phyloP scores from a whole-genome alignment of 2,113 vertebrate genomes.

The Trichomycterus rosablanca region DNA sequence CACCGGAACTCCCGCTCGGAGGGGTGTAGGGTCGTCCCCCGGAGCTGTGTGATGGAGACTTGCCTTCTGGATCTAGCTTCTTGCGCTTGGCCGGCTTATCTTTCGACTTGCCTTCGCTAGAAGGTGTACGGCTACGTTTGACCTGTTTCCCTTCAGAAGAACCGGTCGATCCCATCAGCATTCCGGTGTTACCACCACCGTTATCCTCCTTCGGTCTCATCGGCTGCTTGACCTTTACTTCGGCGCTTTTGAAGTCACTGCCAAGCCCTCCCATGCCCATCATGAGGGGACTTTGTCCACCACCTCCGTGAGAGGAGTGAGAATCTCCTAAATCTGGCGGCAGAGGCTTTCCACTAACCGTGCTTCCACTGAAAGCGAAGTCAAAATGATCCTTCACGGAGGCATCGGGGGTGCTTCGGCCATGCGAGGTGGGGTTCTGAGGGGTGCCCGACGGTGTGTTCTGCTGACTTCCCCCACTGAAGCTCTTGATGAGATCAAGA shows the following conservation, averaged over 20 bases:
- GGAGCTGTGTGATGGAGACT: slow-evolving; percentile 90
- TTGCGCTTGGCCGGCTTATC: slow-evolving; percentile 93
- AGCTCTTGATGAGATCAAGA: slow-evolving; percentile 87
- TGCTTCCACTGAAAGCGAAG: slow-evolving; percentile 64
- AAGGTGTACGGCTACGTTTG: slow-evolving; percentile 92
- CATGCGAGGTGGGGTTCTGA: slow-evolving; percentile 69
- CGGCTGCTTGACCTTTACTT: slow-evolving; percentile 74
- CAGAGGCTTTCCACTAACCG: slow-evolving; percentile 66
- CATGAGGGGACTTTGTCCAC: slow-evolving; percentile 87
- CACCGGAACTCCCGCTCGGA: slow-evolving; percentile 80
- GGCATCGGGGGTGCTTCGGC: slow-evolving; percentile 71
- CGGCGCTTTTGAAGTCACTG: slow-evolving; percentile 68
- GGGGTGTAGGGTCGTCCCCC: slow-evolving; percentile 89
- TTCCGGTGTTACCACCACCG: slow-evolving; percentile 68
- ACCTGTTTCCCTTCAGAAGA: slow-evolving; percentile 81
- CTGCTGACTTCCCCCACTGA: slow-evolving; percentile 71
- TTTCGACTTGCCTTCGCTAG: slow-evolving; percentile 93
- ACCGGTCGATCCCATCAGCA: slow-evolving; percentile 63
- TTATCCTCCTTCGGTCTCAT: slow-evolving; percentile 71
- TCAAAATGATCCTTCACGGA: slow-evolving; percentile 73
- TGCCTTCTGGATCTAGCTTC: slow-evolving; percentile 89
- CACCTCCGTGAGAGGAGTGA: slow-evolving; percentile 60
- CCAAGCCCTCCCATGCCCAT: slow-evolving; percentile 53
- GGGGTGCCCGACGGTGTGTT: slow-evolving; percentile 71
- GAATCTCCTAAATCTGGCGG: slow-evolving; percentile 81